Percentiles rank a stretch among this genome's conserved stretches.
These are phyloP conservation scores for Macrocentrus cingulum DNA, from an alignment of 1,140 invertebrate species.

Conservation along the genomic window DNA sequence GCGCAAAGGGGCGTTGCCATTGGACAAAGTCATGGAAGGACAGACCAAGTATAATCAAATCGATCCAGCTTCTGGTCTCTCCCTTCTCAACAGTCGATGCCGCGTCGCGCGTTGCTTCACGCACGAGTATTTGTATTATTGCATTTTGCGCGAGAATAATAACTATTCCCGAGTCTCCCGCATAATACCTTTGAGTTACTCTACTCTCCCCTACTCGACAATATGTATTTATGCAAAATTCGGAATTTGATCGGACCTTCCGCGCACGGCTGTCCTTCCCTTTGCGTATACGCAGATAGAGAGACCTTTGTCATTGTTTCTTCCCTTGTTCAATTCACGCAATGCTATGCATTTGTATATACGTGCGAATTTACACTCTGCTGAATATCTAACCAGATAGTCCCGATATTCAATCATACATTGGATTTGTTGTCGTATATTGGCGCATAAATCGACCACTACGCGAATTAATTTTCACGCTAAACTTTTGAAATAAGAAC, in stretches of 20 bases:
- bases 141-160: slow-evolving; percentile 21
- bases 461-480: too few relatives aligned
- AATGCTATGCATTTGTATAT: slow-evolving; percentile 2
- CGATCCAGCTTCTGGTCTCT: slow-evolving; percentile 30
- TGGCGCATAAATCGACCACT: neutral
- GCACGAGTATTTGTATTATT: slow-evolving; percentile 24
- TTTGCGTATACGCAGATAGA: slow-evolving; percentile 11
- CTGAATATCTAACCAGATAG: neutral
- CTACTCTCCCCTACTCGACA: slow-evolving; percentile 17
- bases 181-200: slow-evolving; percentile 19
- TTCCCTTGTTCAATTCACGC: neutral
- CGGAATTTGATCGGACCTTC: slow-evolving; percentile 33
- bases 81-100: neutral
- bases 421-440: neutral
- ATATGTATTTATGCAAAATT: slow-evolving; percentile 40
- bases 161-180: neutral
- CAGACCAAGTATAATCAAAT: slow-evolving; percentile 34
- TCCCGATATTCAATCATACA: neutral
- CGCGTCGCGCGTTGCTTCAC: slow-evolving; percentile 6
- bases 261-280: slow-evolving; percentile 10
- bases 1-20: neutral
- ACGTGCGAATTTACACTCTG: neutral
- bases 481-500: too few relatives aligned
- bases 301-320: neutral
- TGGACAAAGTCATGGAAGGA: slow-evolving; percentile 24